Conservation (phyloP, 2,888 invertebrate genomes). For the Andrena minutula region DNA sequence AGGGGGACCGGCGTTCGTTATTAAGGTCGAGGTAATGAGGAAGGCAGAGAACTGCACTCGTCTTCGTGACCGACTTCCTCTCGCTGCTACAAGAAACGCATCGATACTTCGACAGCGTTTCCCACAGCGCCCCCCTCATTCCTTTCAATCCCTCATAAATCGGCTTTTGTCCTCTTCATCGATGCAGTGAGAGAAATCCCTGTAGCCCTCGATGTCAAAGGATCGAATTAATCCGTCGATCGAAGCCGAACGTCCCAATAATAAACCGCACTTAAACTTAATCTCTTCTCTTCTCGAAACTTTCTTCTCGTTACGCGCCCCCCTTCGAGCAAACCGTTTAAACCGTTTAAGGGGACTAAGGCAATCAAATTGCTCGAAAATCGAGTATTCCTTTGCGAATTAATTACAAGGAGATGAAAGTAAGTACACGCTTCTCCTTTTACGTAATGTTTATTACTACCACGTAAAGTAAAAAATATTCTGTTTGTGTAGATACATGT, state of each 20-base stretch:
- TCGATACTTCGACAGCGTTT: not conserved
- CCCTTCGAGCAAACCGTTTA: not conserved
- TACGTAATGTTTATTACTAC: too few relatives aligned
- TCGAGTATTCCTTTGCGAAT: too few relatives aligned
- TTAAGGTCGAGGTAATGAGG: constrained; percentile 65
- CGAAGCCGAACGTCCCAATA: not conserved
- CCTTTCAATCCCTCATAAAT: too few relatives aligned
- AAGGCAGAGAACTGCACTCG: constrained; percentile 28
- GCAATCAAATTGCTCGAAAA: too few relatives aligned
- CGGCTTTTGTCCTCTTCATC: not conserved
- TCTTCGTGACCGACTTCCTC: constrained; percentile 52
- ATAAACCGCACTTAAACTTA: not conserved
- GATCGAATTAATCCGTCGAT: not conserved
- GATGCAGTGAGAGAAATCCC: constrained; percentile 11
- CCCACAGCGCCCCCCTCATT: not conserved
- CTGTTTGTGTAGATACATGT: too few relatives aligned
- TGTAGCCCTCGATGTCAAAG: not conserved
- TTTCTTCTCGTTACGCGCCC: constrained; percentile 30
- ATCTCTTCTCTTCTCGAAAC: not conserved
- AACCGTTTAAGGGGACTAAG: not conserved
- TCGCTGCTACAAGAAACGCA: constrained; percentile 1
- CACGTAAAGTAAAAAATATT: too few relatives aligned
- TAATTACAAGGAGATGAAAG: too few relatives aligned
- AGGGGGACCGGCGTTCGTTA: constrained; percentile 27
- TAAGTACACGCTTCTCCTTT: too few relatives aligned